Evolutionary conservation across 2,113 vertebrate species (phyloP).

Genomic region (Chloroceryle aenea): DNA sequence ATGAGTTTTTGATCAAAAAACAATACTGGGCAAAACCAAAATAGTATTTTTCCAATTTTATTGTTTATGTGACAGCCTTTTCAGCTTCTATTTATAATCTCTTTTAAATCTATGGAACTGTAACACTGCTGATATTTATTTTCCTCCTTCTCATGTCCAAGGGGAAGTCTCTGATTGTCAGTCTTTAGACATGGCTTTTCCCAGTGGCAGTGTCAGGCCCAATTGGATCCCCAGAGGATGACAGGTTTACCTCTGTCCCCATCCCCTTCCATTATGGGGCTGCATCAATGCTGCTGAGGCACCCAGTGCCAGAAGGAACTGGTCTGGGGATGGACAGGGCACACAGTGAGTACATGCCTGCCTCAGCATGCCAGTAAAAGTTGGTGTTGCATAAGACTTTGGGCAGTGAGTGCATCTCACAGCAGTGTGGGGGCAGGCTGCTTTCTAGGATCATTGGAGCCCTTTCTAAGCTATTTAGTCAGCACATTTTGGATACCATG

Average conservation of each 20-base stretch:
- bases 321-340: background rate
- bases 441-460: background rate
- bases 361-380: accelerated
- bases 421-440: background rate
- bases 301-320: background rate
- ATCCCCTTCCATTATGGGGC: background rate
- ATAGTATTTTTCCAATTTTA: background rate
- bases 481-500: background rate
- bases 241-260: background rate
- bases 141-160: background rate
- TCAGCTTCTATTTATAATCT: background rate
- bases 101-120: background rate
- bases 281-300: background rate
- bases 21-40: background rate
- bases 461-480: slow-evolving; percentile 25
- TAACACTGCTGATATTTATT: background rate
- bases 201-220: background rate
- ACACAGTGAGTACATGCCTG: accelerated
- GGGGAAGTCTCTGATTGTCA: background rate
- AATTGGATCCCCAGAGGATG: background rate
- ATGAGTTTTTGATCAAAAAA: background rate
- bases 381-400: accelerated
- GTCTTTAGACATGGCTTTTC: background rate
- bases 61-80: background rate
- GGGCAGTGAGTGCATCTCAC: accelerated